Evolutionary conservation across 2,797 vertebrate species (phyloP).

Genomic region (Tokudaia tokunoshimensis): DNA sequence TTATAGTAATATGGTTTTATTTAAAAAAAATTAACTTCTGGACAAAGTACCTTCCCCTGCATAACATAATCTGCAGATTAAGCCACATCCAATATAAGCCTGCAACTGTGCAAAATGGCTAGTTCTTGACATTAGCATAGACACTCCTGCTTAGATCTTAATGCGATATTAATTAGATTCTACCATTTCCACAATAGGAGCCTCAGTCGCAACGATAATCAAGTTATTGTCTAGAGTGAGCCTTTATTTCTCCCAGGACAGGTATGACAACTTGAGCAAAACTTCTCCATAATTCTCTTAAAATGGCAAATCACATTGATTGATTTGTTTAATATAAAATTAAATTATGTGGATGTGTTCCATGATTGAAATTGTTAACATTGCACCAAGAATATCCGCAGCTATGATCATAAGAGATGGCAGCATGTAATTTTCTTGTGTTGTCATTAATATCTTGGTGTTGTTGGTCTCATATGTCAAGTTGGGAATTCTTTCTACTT

Average conservation of each 20-base stretch:
- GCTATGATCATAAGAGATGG: constrained; percentile 16
- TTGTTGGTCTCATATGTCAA: background rate
- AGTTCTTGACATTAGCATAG: background rate
- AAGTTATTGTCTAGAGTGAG: constrained; percentile 14
- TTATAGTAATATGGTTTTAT: background rate
- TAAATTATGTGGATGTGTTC: background rate
- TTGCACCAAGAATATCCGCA: background rate
- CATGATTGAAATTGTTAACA: constrained; percentile 28
- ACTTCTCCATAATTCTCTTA: background rate
- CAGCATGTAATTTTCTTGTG: constrained; percentile 33
- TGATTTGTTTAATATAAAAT: constrained; percentile 49
- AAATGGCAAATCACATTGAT: background rate
- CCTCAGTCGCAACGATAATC: background rate
- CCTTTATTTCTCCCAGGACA: constrained; percentile 20
- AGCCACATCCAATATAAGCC: background rate
- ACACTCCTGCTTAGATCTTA: background rate
- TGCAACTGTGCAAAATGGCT: background rate
- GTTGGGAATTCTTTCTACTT: background rate
- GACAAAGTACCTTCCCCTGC: background rate
- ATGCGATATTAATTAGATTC: background rate
- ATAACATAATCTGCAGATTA: background rate
- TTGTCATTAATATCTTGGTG: background rate
- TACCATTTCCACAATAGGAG: background rate
- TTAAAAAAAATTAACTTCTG: background rate
- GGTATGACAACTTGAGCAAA: constrained; percentile 23